Conservation (phyloP, 2,797 vertebrate species). For the Knipowitschia caucasica region DNA sequence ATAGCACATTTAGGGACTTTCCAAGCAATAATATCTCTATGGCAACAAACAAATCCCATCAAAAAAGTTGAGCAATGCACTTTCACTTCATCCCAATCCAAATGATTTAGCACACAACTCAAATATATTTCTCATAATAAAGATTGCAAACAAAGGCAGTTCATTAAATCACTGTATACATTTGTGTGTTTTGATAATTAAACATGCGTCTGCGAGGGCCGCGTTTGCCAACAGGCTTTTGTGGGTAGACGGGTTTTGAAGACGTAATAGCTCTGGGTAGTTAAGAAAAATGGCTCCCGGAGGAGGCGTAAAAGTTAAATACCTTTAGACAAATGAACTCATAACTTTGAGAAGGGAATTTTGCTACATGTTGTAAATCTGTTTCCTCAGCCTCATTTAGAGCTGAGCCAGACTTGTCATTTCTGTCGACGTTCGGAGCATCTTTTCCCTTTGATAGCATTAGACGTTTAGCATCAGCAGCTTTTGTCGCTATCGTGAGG, state of each 20-base stretch:
- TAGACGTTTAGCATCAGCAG: not conserved
- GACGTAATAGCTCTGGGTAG: not conserved
- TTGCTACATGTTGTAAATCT: constrained; percentile 3
- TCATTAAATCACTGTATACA: not conserved
- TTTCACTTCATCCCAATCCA: no score
- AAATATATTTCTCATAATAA: not conserved
- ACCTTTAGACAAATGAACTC: constrained; percentile 9
- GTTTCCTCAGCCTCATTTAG: not conserved
- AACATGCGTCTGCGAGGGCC: not conserved
- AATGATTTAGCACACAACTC: no score
- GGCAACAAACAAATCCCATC: no score
- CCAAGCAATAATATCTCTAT: no score
- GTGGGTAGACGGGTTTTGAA: constrained; percentile 1
- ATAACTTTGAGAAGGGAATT: constrained; percentile 3
- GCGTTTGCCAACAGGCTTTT: not conserved
- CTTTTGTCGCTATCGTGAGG: no score
- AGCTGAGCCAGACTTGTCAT: not conserved
- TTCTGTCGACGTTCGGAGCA: constrained; percentile 19
- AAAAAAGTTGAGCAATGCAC: no score
- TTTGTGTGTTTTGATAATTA: not conserved
- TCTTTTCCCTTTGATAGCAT: constrained; percentile 20
- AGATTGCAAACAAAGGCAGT: not conserved
- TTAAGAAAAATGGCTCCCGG: constrained; percentile 1
- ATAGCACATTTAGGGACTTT: no score
- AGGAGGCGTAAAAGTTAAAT: constrained; percentile 3